Base-by-base conservation (phyloP, 2,797 vertebrate species). In the Notolabrus celidotus region DNA sequence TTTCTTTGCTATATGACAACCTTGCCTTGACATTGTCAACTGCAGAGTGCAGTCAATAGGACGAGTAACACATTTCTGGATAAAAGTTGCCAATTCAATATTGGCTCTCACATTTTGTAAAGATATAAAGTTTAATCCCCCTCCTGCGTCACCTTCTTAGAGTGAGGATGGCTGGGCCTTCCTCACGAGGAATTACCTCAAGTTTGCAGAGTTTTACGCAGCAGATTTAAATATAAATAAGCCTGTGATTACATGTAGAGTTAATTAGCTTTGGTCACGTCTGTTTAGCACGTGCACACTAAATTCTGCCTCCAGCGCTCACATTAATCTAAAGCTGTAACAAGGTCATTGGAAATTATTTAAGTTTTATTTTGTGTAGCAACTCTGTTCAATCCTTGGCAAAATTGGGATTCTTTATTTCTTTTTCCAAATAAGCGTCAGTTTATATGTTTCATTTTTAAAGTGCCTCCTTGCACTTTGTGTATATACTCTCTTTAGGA, bases 401-500 rank as follows among this genome's bases (percentile, higher is more conserved):
- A 68, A 87, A 87, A 89, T 86, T 68, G 74, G 72, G 79, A 80
- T 82, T 88, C 77, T 86, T 89, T 87, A 70, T 86, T 88, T 89
- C 53, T 79, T 53, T 73, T 76, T 74, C 69, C 52, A 67, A 76
- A 93, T 88, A 88, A 94, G 91, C 92, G 55, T 69, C 86, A 89
- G 94, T 88, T 94, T 94, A 91, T 91, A 78, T 92, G 23, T 85
- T 88, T 95, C 94, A 92, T 93, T 67, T 86, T 93, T 95, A 94
- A 94, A 94, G 96, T 97, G 97, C 96, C 96, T 97, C 93, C 90
- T 92, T 92, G 96, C 95, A 96, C 95, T 96, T 95, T 93, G 92
- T 94, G 92, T 96, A 95, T 91, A 94, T 95, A 92, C 87, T 71
- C 80, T 95, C 59, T 79, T 54, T 81, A 91, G 88, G 60, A 79